Percentiles rank a stretch among this genome's conserved stretches.
These are phyloP conservation scores for Eupsittula cactorum DNA, from an alignment of 2,113 vertebrate genomes.

Conservation along the genomic window DNA sequence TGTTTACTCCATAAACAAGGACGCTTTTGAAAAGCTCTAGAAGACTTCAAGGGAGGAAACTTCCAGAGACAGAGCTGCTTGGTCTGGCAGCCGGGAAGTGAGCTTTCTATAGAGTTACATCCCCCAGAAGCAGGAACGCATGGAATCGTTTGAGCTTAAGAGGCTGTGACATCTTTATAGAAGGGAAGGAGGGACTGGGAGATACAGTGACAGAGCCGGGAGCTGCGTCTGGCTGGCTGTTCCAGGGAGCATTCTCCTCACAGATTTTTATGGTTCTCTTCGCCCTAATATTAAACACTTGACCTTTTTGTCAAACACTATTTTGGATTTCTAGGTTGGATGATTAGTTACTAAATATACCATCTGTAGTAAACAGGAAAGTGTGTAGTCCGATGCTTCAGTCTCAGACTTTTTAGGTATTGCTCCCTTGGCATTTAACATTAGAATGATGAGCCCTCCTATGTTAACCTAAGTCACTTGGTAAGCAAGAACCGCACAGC, in stretches of 20 bases:
- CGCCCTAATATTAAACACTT: constrained; percentile 72
- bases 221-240: constrained; percentile 56
- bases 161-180: constrained; percentile 59
- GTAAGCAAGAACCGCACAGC: background rate
- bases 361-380: constrained; percentile 75
- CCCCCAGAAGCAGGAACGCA: constrained; percentile 20
- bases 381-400: constrained; percentile 45
- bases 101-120: background rate
- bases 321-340: constrained; percentile 71
- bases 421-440: constrained; percentile 63
- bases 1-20: background rate
- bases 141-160: constrained; percentile 53
- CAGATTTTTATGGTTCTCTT: constrained; percentile 66
- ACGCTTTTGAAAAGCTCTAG: background rate
- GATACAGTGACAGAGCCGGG: background rate
- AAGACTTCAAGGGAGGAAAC: background rate
- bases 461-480: constrained; percentile 39
- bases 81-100: background rate
- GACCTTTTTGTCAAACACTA: constrained; percentile 77
- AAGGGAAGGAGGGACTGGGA: constrained; percentile 35
- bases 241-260: constrained; percentile 55
- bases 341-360: constrained; percentile 78
- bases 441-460: background rate
- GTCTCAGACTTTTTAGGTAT: constrained; percentile 62
- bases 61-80: background rate